phyloP scores from a whole-genome alignment of 2,113 vertebrate species.

The Lepisosteus osseus region DNA sequence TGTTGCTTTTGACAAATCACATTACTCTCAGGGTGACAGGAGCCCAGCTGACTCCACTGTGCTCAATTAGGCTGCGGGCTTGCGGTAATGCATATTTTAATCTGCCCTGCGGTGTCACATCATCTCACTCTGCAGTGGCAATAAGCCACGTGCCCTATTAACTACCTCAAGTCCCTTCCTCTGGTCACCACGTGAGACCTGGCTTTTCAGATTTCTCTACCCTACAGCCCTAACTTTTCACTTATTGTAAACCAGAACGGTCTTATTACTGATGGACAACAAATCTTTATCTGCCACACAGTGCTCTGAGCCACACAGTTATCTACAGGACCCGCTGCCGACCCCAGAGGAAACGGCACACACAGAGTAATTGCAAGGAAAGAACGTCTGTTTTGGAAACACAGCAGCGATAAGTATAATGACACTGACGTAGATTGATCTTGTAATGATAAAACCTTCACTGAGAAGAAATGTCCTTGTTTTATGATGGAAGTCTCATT shows the following conservation, averaged over 20 bases:
- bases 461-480: no score
- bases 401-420: no score
- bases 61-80: slow-evolving; percentile 18
- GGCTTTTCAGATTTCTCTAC: not conserved
- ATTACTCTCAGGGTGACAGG: slow-evolving; percentile 19
- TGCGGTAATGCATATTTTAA: slow-evolving; percentile 19
- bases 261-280: no score
- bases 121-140: slow-evolving; percentile 7
- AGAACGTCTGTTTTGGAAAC: no score
- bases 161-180: not conserved
- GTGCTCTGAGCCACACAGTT: no score
- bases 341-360: no score
- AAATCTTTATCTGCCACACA: no score
- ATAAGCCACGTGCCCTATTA: not conserved
- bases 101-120: slow-evolving; percentile 17
- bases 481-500: no score
- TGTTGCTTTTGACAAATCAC: slow-evolving; percentile 24
- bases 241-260: not conserved
- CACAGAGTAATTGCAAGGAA: no score
- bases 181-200: not conserved
- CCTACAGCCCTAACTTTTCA: not conserved
- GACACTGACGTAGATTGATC: no score
- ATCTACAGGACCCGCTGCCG: no score
- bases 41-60: slow-evolving; percentile 16
- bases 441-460: no score